phyloP scores from a whole-genome alignment of 2,888 invertebrate species.

The Ecliptopera silaceata region DNA sequence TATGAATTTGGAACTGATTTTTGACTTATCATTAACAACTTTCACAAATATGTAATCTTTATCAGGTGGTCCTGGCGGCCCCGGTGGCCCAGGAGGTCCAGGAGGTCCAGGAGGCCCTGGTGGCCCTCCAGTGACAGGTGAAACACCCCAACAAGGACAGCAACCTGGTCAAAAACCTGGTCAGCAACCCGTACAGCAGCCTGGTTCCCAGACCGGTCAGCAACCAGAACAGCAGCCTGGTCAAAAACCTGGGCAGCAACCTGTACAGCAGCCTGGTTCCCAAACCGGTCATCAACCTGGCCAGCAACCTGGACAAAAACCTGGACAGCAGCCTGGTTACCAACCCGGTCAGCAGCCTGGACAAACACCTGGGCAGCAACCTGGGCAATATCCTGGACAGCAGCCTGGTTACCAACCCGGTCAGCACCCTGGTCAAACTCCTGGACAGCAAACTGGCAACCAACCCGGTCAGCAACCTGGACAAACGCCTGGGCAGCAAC shows the following conservation, averaged over 20 bases:
- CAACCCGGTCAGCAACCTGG: conserved; percentile 28
- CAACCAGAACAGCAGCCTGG: too few species aligned
- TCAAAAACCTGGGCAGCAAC: too few species aligned
- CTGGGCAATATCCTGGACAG: conserved; percentile 43
- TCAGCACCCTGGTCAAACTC: conserved; percentile 32
- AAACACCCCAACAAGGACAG: background rate
- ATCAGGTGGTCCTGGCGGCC: too few species aligned
- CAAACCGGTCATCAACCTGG: background rate
- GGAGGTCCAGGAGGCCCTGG: conserved; percentile 23
- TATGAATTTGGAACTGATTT: too few species aligned
- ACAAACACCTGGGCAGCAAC: conserved; percentile 39
- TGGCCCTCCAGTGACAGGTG: too few species aligned
- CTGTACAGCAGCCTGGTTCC: too few species aligned
- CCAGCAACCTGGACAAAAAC: conserved; percentile 11
- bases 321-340: too few species aligned
- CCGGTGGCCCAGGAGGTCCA: too few species aligned
- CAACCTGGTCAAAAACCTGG: conserved; percentile 39
- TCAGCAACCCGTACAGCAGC: conserved; percentile 35
- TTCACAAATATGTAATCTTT: too few species aligned
- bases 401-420: conserved; percentile 11
- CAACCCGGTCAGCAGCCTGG: conserved; percentile 28
- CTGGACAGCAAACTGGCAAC: conserved; percentile 28
- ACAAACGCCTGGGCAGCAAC: too few species aligned
- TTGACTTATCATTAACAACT: too few species aligned
- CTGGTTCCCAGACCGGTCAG: too few species aligned